Evolutionary conservation across 2,797 vertebrate species (phyloP), one percentile per base, ranked within the genome.

Genomic region (Anguilla megastoma): DNA sequence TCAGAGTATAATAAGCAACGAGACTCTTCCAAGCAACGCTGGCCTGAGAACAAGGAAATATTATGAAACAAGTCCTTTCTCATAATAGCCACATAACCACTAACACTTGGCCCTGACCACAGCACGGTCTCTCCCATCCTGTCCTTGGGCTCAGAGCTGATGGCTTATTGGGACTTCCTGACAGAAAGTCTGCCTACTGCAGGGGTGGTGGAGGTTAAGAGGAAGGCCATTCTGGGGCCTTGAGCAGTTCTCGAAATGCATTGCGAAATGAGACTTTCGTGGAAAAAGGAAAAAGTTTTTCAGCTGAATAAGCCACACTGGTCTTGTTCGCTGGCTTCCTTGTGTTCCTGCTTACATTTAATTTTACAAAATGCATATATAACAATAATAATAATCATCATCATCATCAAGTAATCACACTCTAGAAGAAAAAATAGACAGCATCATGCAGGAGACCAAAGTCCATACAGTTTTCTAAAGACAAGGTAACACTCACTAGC

Each of bases 271-370:
- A 87, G 56, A 89, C 92, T 90, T 85, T 85, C 89, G 79, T 90
- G 93, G 94, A 94, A 93, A 93, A 87, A 48, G 2, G 0, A 89
- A 10, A 30, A 27, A 30, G 12, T 79, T 45, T 41, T 36, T 1
- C 16, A 48, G 76, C 21, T n/a, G 76, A 24, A 48, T 50, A n/a
- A 48, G 2, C 24, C 45, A 24, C 21, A 8, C 18, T 4, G n/a
- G 36, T 52, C 21, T 54, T 21, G 41, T 30, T 41, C 36, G 16
- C 50, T 3, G 45, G n/a, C 80, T 30, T 33, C 71, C 3, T 71
- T 54, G 56, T 9, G 71, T 89, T 87, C 60, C 85, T 56, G 27
- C n/a, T n/a, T 1, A 63, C 8, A n/a, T n/a, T 9, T n/a, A 24
- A 66, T 66, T 66, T 66, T n/a, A 66, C 9, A n/a, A 27, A 63